These are phyloP conservation scores for Mesocentrotus franciscanus DNA, from an alignment of 53 echinoderm and acorn worm genomes.

Conservation along the genomic window DNA sequence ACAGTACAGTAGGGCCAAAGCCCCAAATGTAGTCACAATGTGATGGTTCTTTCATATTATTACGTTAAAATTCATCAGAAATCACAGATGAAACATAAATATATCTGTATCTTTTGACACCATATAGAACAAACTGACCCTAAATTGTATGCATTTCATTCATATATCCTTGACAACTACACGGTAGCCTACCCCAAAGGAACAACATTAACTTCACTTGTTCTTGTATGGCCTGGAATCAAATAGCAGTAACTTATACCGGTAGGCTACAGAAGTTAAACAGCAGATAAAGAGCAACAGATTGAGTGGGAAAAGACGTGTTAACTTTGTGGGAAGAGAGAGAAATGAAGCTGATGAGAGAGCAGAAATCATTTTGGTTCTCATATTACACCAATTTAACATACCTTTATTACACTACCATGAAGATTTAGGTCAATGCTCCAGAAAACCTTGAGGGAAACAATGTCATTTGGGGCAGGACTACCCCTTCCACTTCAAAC, in stretches of 20 bases:
- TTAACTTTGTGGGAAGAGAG: not conserved
- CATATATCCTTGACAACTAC: too few relatives aligned
- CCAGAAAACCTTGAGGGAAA: not conserved
- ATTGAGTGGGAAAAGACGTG: not conserved
- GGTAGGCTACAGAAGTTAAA: not conserved
- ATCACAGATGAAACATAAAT: too few relatives aligned
- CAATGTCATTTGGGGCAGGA: slow-evolving; percentile 35
- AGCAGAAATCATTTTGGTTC: slow-evolving; percentile 1
- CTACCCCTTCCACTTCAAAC: slow-evolving; percentile 7
- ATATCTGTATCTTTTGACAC: too few relatives aligned
- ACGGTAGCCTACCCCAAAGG: not conserved
- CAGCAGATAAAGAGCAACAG: not conserved
- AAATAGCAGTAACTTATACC: too few relatives aligned
- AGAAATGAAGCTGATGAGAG: not conserved
- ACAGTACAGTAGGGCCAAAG: too few relatives aligned
- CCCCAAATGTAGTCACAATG: too few relatives aligned
- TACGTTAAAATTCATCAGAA: too few relatives aligned
- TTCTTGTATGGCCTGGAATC: too few relatives aligned
- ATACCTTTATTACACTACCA: not conserved
- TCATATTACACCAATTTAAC: not conserved
- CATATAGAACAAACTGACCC: too few relatives aligned
- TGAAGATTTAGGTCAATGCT: slow-evolving; percentile 44
- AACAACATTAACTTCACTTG: not conserved
- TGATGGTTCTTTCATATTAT: too few relatives aligned
- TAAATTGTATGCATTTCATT: too few relatives aligned